A percentile compares a stretch with the other conserved stretches of the same genome.
phyloP scores from a whole-genome alignment of 37 sponge, comb jelly and placozoan genomes.

The Geodia barretti region DNA sequence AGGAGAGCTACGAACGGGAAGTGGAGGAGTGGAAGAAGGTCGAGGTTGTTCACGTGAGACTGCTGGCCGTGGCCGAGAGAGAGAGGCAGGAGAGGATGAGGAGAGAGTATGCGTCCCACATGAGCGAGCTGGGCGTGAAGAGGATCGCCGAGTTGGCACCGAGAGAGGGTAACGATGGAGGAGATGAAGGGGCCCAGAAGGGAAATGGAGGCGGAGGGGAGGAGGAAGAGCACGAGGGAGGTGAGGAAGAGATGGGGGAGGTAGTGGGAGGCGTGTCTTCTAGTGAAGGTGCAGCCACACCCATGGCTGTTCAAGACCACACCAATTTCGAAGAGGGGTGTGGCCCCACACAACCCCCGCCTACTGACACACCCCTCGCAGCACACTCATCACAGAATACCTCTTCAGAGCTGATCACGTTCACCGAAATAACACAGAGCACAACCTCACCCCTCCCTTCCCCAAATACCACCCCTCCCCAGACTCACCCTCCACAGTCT shows the following conservation, averaged over 20 bases:
- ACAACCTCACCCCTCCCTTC: neutral
- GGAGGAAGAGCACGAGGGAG: neutral
- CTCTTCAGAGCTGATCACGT: neutral
- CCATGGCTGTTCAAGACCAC: neutral
- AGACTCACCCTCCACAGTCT: neutral
- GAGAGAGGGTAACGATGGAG: neutral
- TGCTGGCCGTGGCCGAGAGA: neutral
- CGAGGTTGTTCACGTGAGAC: conserved; percentile 20
- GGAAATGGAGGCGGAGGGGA: neutral
- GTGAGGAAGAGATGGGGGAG: neutral
- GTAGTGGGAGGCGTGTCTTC: too few species aligned
- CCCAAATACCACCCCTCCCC: neutral
- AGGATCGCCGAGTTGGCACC: too few species aligned
- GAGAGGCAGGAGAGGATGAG: neutral
- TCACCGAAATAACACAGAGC: neutral
- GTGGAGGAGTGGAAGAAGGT: conserved; percentile 45
- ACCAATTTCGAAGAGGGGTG: neutral
- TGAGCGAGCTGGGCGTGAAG: neutral
- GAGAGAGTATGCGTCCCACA: neutral
- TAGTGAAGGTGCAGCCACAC: neutral
- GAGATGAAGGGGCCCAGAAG: neutral
- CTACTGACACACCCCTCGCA: neutral
- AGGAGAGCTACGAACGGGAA: conserved; percentile 1
- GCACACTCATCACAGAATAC: neutral
- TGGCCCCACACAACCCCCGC: neutral